phyloP scores from a whole-genome alignment of 2,797 vertebrate species.

The Microctenopoma lineatum region DNA sequence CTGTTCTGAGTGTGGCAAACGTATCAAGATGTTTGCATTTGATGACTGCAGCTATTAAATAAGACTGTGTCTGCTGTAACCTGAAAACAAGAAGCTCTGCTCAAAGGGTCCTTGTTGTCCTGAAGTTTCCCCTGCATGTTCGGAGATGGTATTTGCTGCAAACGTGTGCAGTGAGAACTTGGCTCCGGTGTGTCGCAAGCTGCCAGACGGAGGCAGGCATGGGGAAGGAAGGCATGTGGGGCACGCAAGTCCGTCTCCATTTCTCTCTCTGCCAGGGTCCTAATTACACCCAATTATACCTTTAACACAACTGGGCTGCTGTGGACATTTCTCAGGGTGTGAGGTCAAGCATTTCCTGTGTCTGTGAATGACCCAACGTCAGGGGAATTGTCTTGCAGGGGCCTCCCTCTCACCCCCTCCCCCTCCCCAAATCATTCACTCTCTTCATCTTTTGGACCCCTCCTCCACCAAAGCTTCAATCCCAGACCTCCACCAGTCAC shows the following conservation, averaged over 20 bases:
- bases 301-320: conserved; percentile 82
- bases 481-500: conserved; percentile 71
- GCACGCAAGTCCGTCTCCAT: conserved; percentile 62
- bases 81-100: conserved; percentile 40
- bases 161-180: conserved; percentile 63
- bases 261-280: conserved; percentile 75
- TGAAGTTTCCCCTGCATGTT: conserved; percentile 61
- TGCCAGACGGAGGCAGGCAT: conserved; percentile 62
- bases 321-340: conserved; percentile 82
- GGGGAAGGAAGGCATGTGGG: conserved; percentile 61
- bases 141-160: conserved; percentile 69
- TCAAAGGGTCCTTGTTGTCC: conserved; percentile 71
- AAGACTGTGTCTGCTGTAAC: conserved; percentile 21
- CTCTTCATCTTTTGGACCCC: conserved; percentile 61
- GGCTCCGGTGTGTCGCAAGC: conserved; percentile 66
- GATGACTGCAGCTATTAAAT: conserved; percentile 12
- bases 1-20: conserved; percentile 15
- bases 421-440: conserved; percentile 67
- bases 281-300: conserved; percentile 86
- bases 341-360: conserved; percentile 86
- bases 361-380: conserved; percentile 78
- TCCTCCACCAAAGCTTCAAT: conserved; percentile 65
- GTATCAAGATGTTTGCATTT: conserved; percentile 12
- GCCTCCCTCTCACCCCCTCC: conserved; percentile 60
- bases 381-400: conserved; percentile 76